Percentiles rank a stretch among this genome's conserved stretches.
Evolutionary conservation across 2,113 vertebrate species (phyloP).

Genomic region (Glaucomys volans): DNA sequence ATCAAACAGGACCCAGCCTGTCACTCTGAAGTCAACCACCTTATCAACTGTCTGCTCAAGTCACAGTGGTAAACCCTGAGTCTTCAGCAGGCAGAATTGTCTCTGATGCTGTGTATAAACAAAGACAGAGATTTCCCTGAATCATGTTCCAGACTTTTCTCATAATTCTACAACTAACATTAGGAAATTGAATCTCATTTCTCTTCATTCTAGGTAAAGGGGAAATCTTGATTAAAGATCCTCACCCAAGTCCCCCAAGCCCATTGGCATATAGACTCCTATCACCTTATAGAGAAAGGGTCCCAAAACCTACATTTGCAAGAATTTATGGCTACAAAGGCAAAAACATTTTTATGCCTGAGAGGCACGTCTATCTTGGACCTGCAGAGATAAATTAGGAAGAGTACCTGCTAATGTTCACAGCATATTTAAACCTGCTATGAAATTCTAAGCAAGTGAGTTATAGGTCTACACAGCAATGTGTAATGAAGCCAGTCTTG

Average conservation of each 20-base stretch:
- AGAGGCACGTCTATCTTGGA: background rate
- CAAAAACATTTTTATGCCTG: constrained; percentile 11
- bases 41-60: background rate
- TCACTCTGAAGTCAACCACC: background rate
- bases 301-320: background rate
- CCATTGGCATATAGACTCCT: background rate
- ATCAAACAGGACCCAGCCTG: background rate
- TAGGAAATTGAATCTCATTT: background rate
- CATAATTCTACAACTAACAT: background rate
- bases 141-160: background rate
- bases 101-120: background rate
- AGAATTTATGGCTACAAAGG: background rate
- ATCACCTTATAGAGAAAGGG: background rate
- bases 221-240: background rate
- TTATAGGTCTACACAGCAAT: background rate
- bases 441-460: constrained; percentile 1
- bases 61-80: background rate
- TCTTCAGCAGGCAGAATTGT: background rate
- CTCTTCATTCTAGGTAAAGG: background rate
- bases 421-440: background rate
- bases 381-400: background rate
- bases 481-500: background rate
- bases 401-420: background rate
- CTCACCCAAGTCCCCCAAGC: background rate
- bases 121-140: background rate